Evolutionary conservation across 2,797 vertebrate genomes (phyloP).

Genomic region (Varecia variegata): DNA sequence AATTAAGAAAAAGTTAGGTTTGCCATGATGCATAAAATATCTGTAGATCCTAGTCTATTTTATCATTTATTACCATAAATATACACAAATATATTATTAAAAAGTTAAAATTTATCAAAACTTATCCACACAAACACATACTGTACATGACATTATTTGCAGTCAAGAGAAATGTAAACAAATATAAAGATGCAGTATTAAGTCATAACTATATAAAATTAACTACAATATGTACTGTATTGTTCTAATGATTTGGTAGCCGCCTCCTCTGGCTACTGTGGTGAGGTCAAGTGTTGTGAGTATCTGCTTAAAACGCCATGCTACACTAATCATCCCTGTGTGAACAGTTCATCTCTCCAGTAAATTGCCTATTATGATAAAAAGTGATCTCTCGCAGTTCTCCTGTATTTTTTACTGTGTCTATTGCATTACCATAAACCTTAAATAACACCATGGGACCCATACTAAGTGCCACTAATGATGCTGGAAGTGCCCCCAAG

Average conservation of each 20-base stretch:
- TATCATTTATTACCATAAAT: background rate
- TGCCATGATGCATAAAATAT: background rate
- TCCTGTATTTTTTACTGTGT: background rate
- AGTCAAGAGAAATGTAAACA: background rate
- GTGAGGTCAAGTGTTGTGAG: background rate
- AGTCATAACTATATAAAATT: background rate
- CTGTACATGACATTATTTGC: background rate
- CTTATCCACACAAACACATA: background rate
- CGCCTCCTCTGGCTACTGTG: background rate
- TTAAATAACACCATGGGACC: background rate
- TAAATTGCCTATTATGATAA: background rate
- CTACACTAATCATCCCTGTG: too few species aligned
- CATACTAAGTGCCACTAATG: background rate
- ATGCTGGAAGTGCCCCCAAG: background rate
- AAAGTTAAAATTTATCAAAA: background rate
- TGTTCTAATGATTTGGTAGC: background rate
- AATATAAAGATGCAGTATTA: background rate
- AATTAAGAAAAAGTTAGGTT: background rate
- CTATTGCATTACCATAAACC: background rate
- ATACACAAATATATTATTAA: background rate
- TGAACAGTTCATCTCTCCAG: background rate
- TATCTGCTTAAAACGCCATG: background rate
- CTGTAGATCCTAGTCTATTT: background rate
- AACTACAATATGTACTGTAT: background rate
- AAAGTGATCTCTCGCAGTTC: background rate